phyloP scores from a whole-genome alignment of 2,113 vertebrate genomes.

The Gallinago paraguaiae region DNA sequence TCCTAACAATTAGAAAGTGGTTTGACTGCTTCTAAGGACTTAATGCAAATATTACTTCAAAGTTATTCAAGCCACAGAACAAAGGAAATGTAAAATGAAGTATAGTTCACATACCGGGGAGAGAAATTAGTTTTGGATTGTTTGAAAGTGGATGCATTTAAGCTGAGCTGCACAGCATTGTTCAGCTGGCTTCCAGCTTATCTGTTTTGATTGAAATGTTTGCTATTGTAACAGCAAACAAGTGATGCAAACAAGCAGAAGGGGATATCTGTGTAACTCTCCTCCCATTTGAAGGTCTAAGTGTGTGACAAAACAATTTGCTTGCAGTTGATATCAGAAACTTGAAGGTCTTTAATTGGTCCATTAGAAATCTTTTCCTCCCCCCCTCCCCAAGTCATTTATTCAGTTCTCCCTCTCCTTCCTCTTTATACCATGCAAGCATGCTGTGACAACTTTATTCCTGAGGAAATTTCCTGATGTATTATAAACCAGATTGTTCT shows the following conservation, averaged over 20 bases:
- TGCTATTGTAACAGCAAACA: not conserved
- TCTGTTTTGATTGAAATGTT: not conserved
- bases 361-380: not conserved
- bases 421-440: not conserved
- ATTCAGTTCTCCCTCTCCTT: not conserved
- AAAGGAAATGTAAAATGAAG: not conserved
- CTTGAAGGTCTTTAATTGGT: not conserved
- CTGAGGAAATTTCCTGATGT: not conserved
- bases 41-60: not conserved
- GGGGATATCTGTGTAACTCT: not conserved
- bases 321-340: not conserved
- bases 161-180: not conserved
- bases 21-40: not conserved
- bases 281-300: not conserved
- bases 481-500: not conserved
- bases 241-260: not conserved
- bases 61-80: not conserved
- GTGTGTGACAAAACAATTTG: not conserved
- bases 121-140: not conserved
- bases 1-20: not conserved
- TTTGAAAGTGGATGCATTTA: not conserved
- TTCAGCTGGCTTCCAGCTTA: not conserved
- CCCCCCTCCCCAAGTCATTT: not conserved
- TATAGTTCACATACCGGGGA: rapidly evolving
- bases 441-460: not conserved